phyloP scores from a whole-genome alignment of 1,140 invertebrate species.

The Formica selysi region DNA sequence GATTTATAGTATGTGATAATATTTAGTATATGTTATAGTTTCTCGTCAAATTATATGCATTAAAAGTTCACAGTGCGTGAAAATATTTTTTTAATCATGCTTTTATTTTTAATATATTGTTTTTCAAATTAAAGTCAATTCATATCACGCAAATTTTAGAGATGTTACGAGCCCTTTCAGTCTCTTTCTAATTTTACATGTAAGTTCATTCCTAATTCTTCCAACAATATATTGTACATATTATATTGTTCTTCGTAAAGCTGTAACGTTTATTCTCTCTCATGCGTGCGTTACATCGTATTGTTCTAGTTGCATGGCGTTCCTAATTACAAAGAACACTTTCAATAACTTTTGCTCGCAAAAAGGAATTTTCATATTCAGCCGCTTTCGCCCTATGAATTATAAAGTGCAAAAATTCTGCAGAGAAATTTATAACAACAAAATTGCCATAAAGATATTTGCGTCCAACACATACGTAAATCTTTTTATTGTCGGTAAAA shows the following conservation, averaged over 20 bases:
- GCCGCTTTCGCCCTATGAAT: constrained; percentile 46
- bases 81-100: too few relatives aligned
- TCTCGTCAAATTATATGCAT: too few relatives aligned
- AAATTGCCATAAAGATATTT: constrained; percentile 49
- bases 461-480: not conserved
- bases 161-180: not conserved
- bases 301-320: not conserved
- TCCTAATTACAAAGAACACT: not conserved
- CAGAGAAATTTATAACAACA: constrained; percentile 50
- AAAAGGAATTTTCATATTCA: constrained; percentile 1
- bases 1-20: too few relatives aligned
- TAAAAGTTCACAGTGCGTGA: too few relatives aligned
- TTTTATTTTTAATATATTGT: not conserved
- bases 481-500: not conserved
- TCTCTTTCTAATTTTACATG: constrained; percentile 12
- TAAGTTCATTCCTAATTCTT: not conserved
- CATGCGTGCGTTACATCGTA: not conserved
- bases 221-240: not conserved
- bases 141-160: not conserved
- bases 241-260: not conserved
- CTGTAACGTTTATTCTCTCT: constrained; percentile 19
- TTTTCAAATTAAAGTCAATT: constrained; percentile 9
- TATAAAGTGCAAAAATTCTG: not conserved
- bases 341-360: constrained; percentile 8
- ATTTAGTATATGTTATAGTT: too few relatives aligned